phyloP scores from a whole-genome alignment of 1,140 invertebrate genomes.

The Nasonia vitripennis region DNA sequence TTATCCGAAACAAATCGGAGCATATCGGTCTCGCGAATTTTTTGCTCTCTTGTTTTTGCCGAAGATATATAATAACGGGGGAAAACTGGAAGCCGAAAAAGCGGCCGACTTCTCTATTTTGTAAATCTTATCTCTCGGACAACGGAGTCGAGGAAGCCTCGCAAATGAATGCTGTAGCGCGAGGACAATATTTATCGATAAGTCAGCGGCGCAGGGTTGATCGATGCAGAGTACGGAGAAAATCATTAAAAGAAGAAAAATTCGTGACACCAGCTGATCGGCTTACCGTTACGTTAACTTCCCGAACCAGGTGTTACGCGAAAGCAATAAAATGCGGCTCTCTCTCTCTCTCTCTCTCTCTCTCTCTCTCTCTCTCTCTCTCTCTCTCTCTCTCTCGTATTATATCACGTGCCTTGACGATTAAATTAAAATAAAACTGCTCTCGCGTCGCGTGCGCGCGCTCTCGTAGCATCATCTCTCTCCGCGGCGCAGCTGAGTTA shows the following conservation, averaged over 20 bases:
- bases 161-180: no score
- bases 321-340: slow-evolving; percentile 35
- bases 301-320: slow-evolving; percentile 35
- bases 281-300: slow-evolving; percentile 28
- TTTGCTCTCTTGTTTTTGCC: no score
- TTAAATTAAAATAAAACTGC: slow-evolving; percentile 49
- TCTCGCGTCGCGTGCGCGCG: neutral
- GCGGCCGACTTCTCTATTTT: no score
- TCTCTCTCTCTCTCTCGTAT: neutral
- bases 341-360: neutral
- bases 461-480: no score
- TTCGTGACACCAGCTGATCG: slow-evolving; percentile 5
- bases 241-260: slow-evolving; percentile 30
- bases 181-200: slow-evolving; percentile 16
- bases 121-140: no score
- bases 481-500: neutral
- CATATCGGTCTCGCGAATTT: no score
- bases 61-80: no score
- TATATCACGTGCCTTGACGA: neutral
- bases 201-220: neutral
- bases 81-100: no score
- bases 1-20: no score
- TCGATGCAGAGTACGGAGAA: neutral
- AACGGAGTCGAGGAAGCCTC: no score
- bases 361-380: slow-evolving; percentile 16